A percentile compares a stretch with the other conserved stretches of the same genome.
phyloP scores from a whole-genome alignment of 2,113 vertebrate species.

The Tyto alba region DNA sequence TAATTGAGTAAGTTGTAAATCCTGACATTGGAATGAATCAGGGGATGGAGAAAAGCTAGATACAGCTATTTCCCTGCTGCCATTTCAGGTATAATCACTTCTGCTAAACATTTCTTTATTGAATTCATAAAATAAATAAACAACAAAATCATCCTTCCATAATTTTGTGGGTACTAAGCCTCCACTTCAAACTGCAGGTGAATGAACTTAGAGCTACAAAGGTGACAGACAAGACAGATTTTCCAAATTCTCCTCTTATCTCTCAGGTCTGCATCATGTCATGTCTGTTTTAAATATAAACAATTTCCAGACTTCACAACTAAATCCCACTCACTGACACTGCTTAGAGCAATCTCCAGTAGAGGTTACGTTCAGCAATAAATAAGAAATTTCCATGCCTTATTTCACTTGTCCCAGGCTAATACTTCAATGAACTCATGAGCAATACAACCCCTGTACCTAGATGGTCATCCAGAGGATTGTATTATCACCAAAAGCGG shows the following conservation, averaged over 20 bases:
- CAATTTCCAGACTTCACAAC: background rate
- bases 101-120: background rate
- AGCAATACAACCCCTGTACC: background rate
- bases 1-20: conserved; percentile 23
- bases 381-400: background rate
- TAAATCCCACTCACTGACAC: background rate
- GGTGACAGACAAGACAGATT: background rate
- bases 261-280: background rate
- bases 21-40: background rate
- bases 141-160: background rate
- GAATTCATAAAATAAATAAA: background rate
- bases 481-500: background rate
- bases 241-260: background rate
- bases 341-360: background rate
- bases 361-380: background rate
- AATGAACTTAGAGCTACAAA: background rate
- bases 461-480: background rate
- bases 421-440: background rate
- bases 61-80: background rate
- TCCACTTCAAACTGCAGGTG: background rate
- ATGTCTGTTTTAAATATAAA: background rate
- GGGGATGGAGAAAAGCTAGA: background rate
- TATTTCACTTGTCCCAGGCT: background rate
- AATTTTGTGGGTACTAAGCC: background rate
- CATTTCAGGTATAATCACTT: background rate